phyloP scores from a whole-genome alignment of 2,888 invertebrate genomes.

The Lasioglossum figueresi region DNA sequence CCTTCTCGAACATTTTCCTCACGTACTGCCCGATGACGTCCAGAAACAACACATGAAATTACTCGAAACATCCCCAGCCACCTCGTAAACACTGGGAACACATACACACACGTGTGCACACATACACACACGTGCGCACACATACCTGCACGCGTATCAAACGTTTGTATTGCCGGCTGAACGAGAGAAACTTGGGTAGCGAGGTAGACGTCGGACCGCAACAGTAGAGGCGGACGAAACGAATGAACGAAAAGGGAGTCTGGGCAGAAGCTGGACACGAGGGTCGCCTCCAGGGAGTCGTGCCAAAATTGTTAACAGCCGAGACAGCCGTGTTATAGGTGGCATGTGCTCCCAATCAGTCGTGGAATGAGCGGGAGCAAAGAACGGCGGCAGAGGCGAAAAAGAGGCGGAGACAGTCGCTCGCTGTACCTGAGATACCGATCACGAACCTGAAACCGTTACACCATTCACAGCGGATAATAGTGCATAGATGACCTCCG shows the following conservation, averaged over 20 bases:
- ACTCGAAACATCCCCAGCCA: slow-evolving; percentile 53
- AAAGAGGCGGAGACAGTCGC: slow-evolving; percentile 68
- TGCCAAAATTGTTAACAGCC: slow-evolving; percentile 74
- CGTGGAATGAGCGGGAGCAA: slow-evolving; percentile 49
- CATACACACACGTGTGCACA: not conserved
- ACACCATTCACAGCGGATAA: slow-evolving; percentile 59
- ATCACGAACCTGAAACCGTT: slow-evolving; percentile 60
- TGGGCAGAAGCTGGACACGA: slow-evolving; percentile 30
- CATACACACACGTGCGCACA: not conserved
- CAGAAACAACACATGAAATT: slow-evolving; percentile 56
- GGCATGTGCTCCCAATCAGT: slow-evolving; percentile 72
- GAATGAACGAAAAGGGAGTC: slow-evolving; percentile 46
- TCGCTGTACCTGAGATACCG: slow-evolving; percentile 67
- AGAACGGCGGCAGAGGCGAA: slow-evolving; percentile 48
- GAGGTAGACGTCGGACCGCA: slow-evolving; percentile 30
- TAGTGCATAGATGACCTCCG: slow-evolving; percentile 34
- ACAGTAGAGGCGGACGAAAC: slow-evolving; percentile 61
- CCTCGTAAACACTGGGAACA: slow-evolving; percentile 52
- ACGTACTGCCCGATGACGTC: slow-evolving; percentile 49
- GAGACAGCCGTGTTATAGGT: slow-evolving; percentile 68
- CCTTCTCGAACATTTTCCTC: slow-evolving; percentile 45
- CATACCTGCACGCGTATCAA: slow-evolving; percentile 38
- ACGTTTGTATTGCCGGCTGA: slow-evolving; percentile 45
- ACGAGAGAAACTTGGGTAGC: slow-evolving; percentile 41
- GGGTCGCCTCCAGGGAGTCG: slow-evolving; percentile 64